A percentile compares a stretch with the other conserved stretches of the same genome.
phyloP scores from a whole-genome alignment of 2,888 invertebrate species.

The Aporophyla lueneburgensis region DNA sequence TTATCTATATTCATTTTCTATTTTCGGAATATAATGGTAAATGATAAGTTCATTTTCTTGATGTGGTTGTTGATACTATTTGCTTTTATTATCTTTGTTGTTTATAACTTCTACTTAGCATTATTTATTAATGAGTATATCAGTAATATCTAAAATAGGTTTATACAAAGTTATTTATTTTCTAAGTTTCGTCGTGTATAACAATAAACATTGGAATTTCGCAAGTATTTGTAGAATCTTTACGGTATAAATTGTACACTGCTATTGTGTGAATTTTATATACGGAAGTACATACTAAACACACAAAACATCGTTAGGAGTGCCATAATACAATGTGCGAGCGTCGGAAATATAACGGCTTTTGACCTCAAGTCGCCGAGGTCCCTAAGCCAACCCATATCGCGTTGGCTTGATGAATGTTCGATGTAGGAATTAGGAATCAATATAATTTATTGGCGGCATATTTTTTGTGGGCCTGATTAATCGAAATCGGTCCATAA shows the following conservation, averaged over 20 bases:
- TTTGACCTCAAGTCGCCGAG: constrained; percentile 58
- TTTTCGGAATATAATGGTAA: not conserved
- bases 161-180: too few species aligned
- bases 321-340: constrained; percentile 33
- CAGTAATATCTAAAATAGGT: too few species aligned
- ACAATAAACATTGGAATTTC: constrained; percentile 27
- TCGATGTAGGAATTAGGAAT: constrained; percentile 50
- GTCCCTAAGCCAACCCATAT: constrained; percentile 64
- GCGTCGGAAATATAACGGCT: constrained; percentile 43
- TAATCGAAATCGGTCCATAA: constrained; percentile 52
- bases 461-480: constrained; percentile 60
- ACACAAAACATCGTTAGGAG: constrained; percentile 34
- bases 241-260: constrained; percentile 1
- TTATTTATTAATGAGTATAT: not conserved
- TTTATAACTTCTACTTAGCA: not conserved
- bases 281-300: constrained; percentile 38
- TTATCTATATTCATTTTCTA: not conserved
- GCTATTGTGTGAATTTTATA: constrained; percentile 21
- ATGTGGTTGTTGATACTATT: too few species aligned
- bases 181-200: not conserved
- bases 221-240: constrained; percentile 33
- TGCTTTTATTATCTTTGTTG: too few species aligned
- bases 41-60: not conserved
- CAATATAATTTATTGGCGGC: constrained; percentile 55
- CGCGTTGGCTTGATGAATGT: constrained; percentile 53